Evolutionary conservation across 2,113 vertebrate species (phyloP), one percentile per base, ranked within the genome.

Genomic region (Rhipidura dahli): DNA sequence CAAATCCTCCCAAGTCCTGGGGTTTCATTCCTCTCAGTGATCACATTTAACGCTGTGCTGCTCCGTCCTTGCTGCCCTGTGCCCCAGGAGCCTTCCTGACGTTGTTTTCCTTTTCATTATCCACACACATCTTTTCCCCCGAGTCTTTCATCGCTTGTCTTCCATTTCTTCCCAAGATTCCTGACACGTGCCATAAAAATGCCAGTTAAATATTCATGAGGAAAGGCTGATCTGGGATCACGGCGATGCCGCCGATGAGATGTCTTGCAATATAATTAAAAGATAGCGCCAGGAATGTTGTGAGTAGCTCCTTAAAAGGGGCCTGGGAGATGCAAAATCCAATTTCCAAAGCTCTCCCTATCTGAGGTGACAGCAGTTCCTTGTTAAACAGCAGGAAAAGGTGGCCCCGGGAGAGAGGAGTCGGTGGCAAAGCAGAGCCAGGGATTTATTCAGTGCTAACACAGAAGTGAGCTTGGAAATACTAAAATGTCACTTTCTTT

Each of bases 11-110:
- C 64, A 37, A 28, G 6, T 31, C 24, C 13, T 0, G 0, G 51
- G 37, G 9, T 13, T 80, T 72, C 54, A 30, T 54, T 63, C 75
- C 51, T 83, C 56, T 39, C 35, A 0, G 0, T 4, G 42, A 51
- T 30, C 8, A 2, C 35, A 19, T 85, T 71, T 45, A 78, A 59
- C 0, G 0, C 42, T 23, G 15, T 6, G 0, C 20, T 50, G 2
- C 42, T 59, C 65, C 81, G 59, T 37, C 53, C 53, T 64, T 16
- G 30, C 30, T 37, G 4, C 44, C 50, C 63, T 12, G 17, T 1
- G 0, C 33, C 63, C 68, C 80, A 42, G 39, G 81, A 89, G 27
- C 27, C 31, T 49, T 56, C 15, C 18, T 79, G 56, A 39, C 0
- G 0, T 8, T 64, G 24, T 42, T 88, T 83, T 75, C 75, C 69